Percentiles rank a stretch among this genome's conserved stretches.
These are phyloP conservation scores for Trinectes maculatus DNA, from an alignment of 2,113 vertebrate species.

Conservation along the genomic window DNA sequence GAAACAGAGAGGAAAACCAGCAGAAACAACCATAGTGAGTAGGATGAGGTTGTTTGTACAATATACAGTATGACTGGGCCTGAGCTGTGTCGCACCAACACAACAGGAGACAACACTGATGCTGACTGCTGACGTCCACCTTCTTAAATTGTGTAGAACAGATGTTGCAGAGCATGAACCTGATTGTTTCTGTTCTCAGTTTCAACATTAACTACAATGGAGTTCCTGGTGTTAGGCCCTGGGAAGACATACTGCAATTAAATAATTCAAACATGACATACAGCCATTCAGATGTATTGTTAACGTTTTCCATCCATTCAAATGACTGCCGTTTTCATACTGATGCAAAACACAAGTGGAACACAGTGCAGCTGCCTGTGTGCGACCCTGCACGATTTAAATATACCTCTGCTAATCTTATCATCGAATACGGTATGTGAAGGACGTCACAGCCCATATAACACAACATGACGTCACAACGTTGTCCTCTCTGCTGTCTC, in stretches of 20 bases:
- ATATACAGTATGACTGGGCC: constrained; percentile 12
- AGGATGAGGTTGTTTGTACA: background rate
- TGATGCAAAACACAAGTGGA: background rate
- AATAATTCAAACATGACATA: no score
- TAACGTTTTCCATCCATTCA: background rate
- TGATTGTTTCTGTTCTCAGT: background rate
- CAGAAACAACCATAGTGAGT: constrained; percentile 20
- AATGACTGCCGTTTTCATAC: background rate
- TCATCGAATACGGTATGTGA: constrained; percentile 30
- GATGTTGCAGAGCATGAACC: background rate
- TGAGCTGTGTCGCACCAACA: background rate
- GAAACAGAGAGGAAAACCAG: constrained; percentile 12
- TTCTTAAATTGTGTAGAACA: background rate
- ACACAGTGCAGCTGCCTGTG: no score
- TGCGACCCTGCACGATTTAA: no score
- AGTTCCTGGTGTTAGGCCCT: no score
- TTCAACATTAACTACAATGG: no score
- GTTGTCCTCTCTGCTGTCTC: constrained; percentile 34
- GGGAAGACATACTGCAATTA: no score
- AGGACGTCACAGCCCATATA: constrained; percentile 42
- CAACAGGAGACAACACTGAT: constrained; percentile 4
- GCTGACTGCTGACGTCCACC: constrained; percentile 16
- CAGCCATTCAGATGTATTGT: no score
- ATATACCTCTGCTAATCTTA: constrained; percentile 29
- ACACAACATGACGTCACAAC: constrained; percentile 13